Evolutionary conservation across 2,888 invertebrate species (phyloP), one percentile per base, ranked within the genome.

Genomic region (Drosophila helvetica): DNA sequence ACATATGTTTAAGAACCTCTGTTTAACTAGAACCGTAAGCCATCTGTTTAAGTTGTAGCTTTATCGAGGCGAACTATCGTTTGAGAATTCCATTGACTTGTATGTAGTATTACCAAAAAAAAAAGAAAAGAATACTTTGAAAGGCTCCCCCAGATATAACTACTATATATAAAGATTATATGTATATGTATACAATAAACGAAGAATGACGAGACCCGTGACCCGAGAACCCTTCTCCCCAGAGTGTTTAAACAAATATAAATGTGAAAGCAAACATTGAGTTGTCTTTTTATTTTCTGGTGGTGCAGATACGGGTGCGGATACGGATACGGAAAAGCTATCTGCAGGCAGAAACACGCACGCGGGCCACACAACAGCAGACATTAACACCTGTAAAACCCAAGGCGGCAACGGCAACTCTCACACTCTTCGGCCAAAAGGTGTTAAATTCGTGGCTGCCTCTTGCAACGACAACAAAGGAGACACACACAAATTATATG

Each of bases 371-470:
- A 69, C 68, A 86, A 70, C 75, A 77, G 71, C 74, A 78, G 71
- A 79, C 71, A 88, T 85, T 85, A 85, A 86, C 84, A 88, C 84
- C 86, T 85, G 75, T 67, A 78, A 79, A 76, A 64, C 80, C 77
- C 59, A 76, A 66, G 38, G 54, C 56, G 59, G 64, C 64, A 69
- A 67, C 46, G 51, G 45, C 10, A 9, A 18, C 9, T n/a, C 9
- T 42, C 12, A 17, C 22, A 22, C 15, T 47, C 18, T 65, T 69
- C 65, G 60, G 62, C 65, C 38, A 38, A 58, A 66, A 77, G 76
- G 78, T 85, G 87, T 80, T 76, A 71, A 67, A 61, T 57, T 47
- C 61, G 66, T 65, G 74, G 76, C 57, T 55, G 54, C 56, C 67
- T 48, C 42, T 69, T 56, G 45, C 47, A 43, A 53, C 15, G 58